Evolutionary conservation across 2,888 invertebrate genomes (phyloP), one percentile per base, ranked within the genome.

Genomic region (Apamea epomidion): DNA sequence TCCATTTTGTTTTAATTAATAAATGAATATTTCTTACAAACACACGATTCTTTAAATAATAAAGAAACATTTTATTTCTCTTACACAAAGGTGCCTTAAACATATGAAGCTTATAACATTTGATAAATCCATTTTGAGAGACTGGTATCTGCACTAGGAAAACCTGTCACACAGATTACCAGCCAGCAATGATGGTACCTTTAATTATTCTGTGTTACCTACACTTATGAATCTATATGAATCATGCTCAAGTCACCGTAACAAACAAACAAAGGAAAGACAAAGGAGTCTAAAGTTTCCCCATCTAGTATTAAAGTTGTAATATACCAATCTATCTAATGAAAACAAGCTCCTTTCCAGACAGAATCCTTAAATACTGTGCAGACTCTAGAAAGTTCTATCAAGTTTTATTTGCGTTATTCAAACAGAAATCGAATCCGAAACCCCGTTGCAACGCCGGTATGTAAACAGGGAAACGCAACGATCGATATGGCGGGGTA

Each of bases 401-500:
- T 51, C 51, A 71, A 76, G 62, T 78, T 78, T 80, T 72, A 80
- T 83, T 85, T 83, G 65, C 80, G 29, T 79, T 88, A 84, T 84
- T 83, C 74, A 83, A 80, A 71, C 71, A 84, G 83, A 82, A 87
- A 89, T 88, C 87, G 86, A 86, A 90, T 87, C 71, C 77, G 74
- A 76, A 79, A 86, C 74, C 89, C 78, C 86, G 83, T 84, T 93
- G 93, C 93, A 93, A 88, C 87, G 86, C 83, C 84, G 58, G 89
- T 84, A 94, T 93, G 95, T 95, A 95, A 95, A 95, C 95, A 95
- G 93, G 94, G 93, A 93, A 93, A 91, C 93, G 93, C 92, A 91
- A 87, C 89, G 91, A 95, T 96, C 96, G 96, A 96, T 96, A 96
- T 91, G 96, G 94, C 95, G 96, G 93, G 94, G 96, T 96, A 96